Percentiles rank a stretch among this genome's conserved stretches.
phyloP scores from a whole-genome alignment of 1,140 invertebrate genomes.

The Harlomillsia oculata region DNA sequence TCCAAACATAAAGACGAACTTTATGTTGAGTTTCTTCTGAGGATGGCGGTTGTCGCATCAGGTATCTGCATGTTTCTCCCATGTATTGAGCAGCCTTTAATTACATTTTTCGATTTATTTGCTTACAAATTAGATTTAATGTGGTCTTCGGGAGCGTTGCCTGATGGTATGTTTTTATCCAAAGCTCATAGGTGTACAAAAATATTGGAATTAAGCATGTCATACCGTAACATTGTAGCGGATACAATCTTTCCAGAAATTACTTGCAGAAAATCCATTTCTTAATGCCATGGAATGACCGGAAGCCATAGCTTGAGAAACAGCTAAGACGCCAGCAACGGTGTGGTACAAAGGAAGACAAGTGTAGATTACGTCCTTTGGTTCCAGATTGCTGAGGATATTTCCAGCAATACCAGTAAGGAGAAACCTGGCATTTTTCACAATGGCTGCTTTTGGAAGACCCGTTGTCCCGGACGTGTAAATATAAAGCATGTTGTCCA shows the following conservation, averaged over 20 bases:
- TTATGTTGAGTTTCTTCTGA: constrained; percentile 70
- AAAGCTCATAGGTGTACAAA: background rate
- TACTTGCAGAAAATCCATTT: constrained; percentile 51
- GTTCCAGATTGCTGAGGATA: background rate
- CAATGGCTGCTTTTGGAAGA: constrained; percentile 36
- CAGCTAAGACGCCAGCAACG: constrained; percentile 47
- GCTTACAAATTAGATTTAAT: too few relatives aligned
- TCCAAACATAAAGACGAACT: constrained; percentile 73
- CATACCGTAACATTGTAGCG: constrained; percentile 54
- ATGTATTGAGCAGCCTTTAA: constrained; percentile 26
- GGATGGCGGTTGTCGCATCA: constrained; percentile 63
- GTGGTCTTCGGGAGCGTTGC: background rate
- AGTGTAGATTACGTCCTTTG: constrained; percentile 49
- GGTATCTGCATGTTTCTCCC: constrained; percentile 40
- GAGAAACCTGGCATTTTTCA: constrained; percentile 19
- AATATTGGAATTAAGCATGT: background rate
- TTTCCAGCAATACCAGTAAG: background rate
- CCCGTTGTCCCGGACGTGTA: constrained; percentile 54
- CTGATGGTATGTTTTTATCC: background rate
- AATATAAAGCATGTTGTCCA: constrained; percentile 42
- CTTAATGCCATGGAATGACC: constrained; percentile 46
- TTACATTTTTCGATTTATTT: too few relatives aligned
- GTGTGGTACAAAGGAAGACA: constrained; percentile 61
- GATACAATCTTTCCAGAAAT: constrained; percentile 58
- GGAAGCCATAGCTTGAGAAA: constrained; percentile 34